Conservation (phyloP, 64 coral and sea anemone genomes). For the Montipora foliosa region DNA sequence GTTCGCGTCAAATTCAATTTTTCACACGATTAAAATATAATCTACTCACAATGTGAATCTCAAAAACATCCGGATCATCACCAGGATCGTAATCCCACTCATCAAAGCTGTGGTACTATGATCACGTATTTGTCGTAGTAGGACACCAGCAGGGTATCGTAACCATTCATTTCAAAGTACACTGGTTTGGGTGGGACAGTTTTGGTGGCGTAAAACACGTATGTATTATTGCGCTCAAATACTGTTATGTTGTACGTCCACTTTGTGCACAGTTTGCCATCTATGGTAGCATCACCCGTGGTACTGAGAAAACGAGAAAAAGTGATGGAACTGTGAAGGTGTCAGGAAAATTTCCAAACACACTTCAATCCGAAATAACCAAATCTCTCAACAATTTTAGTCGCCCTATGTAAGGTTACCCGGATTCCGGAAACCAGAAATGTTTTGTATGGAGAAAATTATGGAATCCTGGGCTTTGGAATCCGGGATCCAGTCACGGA, state of each 20-base stretch:
- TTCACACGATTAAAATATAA: too few species aligned
- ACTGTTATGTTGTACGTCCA: slow-evolving; percentile 77
- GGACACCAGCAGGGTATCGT: slow-evolving; percentile 80
- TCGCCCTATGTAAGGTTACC: too few species aligned
- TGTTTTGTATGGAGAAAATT: too few species aligned
- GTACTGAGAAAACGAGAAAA: slow-evolving; percentile 38
- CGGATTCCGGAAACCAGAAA: too few species aligned
- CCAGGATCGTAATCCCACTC: slow-evolving; percentile 75
- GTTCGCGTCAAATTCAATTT: too few species aligned
- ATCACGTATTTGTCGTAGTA: slow-evolving; percentile 89
- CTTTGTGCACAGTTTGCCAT: slow-evolving; percentile 72
- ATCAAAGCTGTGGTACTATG: slow-evolving; percentile 77
- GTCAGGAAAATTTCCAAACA: background rate
- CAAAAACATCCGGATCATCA: slow-evolving; percentile 61
- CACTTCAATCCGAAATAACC: background rate
- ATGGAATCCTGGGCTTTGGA: too few species aligned
- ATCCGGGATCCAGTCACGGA: too few species aligned
- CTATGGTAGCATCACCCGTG: slow-evolving; percentile 50
- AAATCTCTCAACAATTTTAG: too few species aligned
- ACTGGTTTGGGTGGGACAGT: slow-evolving; percentile 77
- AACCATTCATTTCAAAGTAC: slow-evolving; percentile 88
- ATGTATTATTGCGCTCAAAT: slow-evolving; percentile 79
- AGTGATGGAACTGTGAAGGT: background rate
- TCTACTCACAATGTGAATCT: slow-evolving; percentile 82
- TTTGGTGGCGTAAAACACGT: slow-evolving; percentile 85